Base-by-base conservation (phyloP, 2,888 invertebrate genomes). In the Odontothrips loti region DNA sequence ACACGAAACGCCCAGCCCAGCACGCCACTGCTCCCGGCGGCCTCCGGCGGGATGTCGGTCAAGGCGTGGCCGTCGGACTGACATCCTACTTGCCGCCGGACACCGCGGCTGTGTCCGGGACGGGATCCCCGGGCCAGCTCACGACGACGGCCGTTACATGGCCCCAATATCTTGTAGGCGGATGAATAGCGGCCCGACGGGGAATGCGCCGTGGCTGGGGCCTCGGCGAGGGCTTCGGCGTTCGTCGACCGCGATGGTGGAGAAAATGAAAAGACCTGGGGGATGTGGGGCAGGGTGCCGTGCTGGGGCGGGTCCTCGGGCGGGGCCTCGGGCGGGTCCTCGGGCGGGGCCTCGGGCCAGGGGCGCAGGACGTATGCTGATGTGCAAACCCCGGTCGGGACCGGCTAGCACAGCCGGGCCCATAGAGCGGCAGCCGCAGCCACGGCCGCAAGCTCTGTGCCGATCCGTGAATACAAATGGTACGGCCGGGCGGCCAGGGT, bases 391-490 rank as follows among this genome's bases (percentile, higher is more conserved):
- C 34, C 34, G 11, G 68, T 3, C 68, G 68, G 68, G 4, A 3
- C 23, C 23, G 9, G 51, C 17, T 15, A 17, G 51, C 51, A 48
- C 12, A 51, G 68, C 68, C 23, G 23, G n/a, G 68, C 23, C 68
- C 58, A 51, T 6, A 43, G 34, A 6, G 34, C 58, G 68, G 23
- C 68, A 23, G 23, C 68, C 68, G 23, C 11, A 9, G 20, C n/a
- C 58, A 43, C 34, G 34, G 34, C 17, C n/a, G 63, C 63, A 63
- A n/a, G 23, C 68, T 11, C 68, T 23, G 68, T 23, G 11, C 68
- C 68, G 68, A 20, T 4, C n/a, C 68, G 23, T 68, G 68, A 68
- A 68, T 68, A 68, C 68, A 68, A 68, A 68, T 68, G 68, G 68
- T 23, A 68, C 23, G 68, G 23, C 63, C 20, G 11, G 63, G 63